phyloP scores from a whole-genome alignment of 2,888 invertebrate species.

The Cactoblastis cactorum region DNA sequence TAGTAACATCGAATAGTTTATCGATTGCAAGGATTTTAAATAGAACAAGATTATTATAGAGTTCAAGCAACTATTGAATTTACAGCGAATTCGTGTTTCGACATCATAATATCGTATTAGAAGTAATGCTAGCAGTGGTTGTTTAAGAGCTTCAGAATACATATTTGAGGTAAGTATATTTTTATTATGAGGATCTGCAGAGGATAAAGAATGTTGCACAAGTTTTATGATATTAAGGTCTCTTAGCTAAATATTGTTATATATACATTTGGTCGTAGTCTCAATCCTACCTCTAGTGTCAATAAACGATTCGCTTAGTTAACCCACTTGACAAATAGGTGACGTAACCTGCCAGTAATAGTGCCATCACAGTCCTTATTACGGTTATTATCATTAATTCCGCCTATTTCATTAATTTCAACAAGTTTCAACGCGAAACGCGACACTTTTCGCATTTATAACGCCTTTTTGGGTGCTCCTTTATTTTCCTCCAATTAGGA shows the following conservation, averaged over 20 bases:
- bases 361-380: conserved; percentile 6
- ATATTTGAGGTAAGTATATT: too few species aligned
- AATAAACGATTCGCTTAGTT: background rate
- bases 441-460: conserved; percentile 7
- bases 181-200: too few species aligned
- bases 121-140: too few species aligned
- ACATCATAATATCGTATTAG: background rate
- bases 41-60: background rate
- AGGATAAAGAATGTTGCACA: too few species aligned
- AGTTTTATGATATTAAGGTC: too few species aligned
- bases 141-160: too few species aligned
- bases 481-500: background rate
- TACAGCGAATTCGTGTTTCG: background rate
- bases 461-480: background rate
- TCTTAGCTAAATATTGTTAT: too few species aligned
- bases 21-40: background rate
- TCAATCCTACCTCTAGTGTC: background rate
- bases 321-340: conserved; percentile 8
- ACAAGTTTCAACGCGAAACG: conserved; percentile 9
- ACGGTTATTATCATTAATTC: conserved; percentile 8
- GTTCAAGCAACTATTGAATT: background rate
- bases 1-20: too few species aligned
- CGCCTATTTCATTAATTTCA: conserved; percentile 11
- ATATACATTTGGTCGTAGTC: background rate
- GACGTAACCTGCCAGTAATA: conserved; percentile 8